Base-by-base conservation (phyloP, 2,113 vertebrate species). In the Aegithalos caudatus region DNA sequence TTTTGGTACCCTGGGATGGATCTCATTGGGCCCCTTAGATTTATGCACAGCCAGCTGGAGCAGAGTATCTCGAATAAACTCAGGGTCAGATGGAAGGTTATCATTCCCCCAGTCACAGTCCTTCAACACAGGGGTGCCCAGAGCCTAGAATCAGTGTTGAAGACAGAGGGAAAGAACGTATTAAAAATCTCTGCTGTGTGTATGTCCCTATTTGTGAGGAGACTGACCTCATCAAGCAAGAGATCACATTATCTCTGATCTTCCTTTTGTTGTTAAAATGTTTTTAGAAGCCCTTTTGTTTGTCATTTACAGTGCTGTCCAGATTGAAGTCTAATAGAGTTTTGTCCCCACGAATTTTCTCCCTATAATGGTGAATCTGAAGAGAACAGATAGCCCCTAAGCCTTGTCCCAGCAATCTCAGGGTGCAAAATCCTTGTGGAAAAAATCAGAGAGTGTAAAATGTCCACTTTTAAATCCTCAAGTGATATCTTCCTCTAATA, bases 41-140 rank as follows among this genome's bases (percentile, higher is more conserved):
- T 67, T 62, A 62, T 18, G 11, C 2, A 6, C 8, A 69, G 11
- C 4, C 37, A 69, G 44, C 10, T 69, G 21, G 31, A 86, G 44
- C 10, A 64, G 35, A 21, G 79, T 21, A 13, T 50, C 61, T 83
- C 20, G 5, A 82, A 65, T 7, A 73, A 69, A 31, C 16, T 64
- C 21, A 35, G n/a, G 17, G 11, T 40, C 11, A 8, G 6, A 0
- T 24, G 38, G 44, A 44, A 64, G 16, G 14, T 42, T n/a, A 56
- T 40, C 25, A 70, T 47, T 2, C 13, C 9, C 4, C 1, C 14
- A 80, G 16, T 15, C 17, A 81, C 1, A 1, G 33, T 10, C 38
- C 64, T 48, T 12, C 28, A 58, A 31, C 12, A 67, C 31, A 62
- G n/a, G 17, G 6, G 3, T 2, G 31, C 15, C 16, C 81, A 89